These are phyloP conservation scores for Chlorodrepanis virens DNA, from an alignment of 2,113 vertebrate genomes.

Conservation along the genomic window DNA sequence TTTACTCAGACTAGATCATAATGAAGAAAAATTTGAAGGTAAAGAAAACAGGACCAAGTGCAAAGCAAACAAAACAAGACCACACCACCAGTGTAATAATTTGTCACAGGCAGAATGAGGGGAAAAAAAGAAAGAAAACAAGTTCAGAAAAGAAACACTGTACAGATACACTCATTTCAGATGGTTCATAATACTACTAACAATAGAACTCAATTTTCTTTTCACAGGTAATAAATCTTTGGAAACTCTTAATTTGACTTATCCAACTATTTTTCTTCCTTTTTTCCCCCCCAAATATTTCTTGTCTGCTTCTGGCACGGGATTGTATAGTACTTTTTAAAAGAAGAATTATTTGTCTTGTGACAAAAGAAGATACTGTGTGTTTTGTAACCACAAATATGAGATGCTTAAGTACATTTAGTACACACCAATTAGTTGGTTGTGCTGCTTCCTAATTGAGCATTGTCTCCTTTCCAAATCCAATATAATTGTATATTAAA, in stretches of 20 bases:
- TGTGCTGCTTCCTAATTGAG: not conserved
- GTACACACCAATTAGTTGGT: not conserved
- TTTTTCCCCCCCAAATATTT: not conserved
- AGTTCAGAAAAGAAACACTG: not conserved
- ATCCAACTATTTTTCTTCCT: not conserved
- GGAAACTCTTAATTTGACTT: not conserved
- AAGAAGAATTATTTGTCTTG: not conserved
- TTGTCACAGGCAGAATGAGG: not conserved
- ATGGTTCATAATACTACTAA: not conserved
- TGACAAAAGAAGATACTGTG: not conserved
- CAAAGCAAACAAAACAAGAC: not conserved
- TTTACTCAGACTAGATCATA: not conserved
- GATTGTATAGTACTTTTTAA: not conserved
- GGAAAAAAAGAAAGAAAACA: not conserved
- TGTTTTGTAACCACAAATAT: not conserved
- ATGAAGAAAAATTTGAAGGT: not conserved
- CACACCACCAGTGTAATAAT: not conserved
- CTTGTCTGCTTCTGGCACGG: not conserved
- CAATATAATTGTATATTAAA: not conserved
- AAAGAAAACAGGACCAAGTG: not conserved
- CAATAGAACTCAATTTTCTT: not conserved
- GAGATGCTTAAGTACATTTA: not conserved
- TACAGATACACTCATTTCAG: not conserved
- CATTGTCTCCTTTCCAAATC: not conserved
- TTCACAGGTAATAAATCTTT: not conserved